phyloP scores from a whole-genome alignment of 2,797 vertebrate genomes.

The Argyrosomus regius region DNA sequence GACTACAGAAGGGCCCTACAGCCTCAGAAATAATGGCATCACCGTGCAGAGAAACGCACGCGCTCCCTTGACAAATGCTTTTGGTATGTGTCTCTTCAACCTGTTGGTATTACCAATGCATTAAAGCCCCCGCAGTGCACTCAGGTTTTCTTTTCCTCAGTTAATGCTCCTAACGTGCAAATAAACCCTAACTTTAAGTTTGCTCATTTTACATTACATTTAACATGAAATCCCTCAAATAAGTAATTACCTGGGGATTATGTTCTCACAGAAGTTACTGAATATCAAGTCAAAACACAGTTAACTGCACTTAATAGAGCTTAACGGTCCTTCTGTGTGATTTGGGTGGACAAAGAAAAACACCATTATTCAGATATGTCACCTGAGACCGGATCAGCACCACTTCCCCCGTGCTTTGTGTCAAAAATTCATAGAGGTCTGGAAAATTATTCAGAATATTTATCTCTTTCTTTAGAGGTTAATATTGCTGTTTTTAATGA shows the following conservation, averaged over 20 bases:
- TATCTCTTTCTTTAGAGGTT: background rate
- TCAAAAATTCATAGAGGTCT: background rate
- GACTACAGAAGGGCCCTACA: slow-evolving; percentile 28
- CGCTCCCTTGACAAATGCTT: slow-evolving; percentile 50
- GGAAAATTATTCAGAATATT: background rate
- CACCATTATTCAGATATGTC: slow-evolving; percentile 9
- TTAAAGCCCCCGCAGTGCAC: slow-evolving; percentile 16
- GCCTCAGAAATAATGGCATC: slow-evolving; percentile 56
- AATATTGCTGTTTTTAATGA: background rate
- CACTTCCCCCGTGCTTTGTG: background rate
- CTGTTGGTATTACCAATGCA: slow-evolving; percentile 42
- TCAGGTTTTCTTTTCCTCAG: slow-evolving; percentile 21
- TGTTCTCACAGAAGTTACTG: slow-evolving; percentile 29
- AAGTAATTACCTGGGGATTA: slow-evolving; percentile 20
- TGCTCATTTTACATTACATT: slow-evolving; percentile 43
- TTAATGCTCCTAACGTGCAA: slow-evolving; percentile 27
- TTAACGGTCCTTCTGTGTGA: slow-evolving; percentile 40
- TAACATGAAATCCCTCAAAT: slow-evolving; percentile 38
- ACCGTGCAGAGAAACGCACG: slow-evolving; percentile 31
- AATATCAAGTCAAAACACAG: slow-evolving; percentile 54
- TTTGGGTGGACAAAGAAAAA: slow-evolving; percentile 42
- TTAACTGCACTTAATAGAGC: slow-evolving; percentile 28
- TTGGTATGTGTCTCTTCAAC: slow-evolving; percentile 57
- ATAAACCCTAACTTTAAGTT: slow-evolving; percentile 22
- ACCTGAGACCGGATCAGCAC: slow-evolving; percentile 5